These are phyloP conservation scores for Otolemur crassicaudatus DNA, from an alignment of 2,797 vertebrate genomes.

Conservation along the genomic window DNA sequence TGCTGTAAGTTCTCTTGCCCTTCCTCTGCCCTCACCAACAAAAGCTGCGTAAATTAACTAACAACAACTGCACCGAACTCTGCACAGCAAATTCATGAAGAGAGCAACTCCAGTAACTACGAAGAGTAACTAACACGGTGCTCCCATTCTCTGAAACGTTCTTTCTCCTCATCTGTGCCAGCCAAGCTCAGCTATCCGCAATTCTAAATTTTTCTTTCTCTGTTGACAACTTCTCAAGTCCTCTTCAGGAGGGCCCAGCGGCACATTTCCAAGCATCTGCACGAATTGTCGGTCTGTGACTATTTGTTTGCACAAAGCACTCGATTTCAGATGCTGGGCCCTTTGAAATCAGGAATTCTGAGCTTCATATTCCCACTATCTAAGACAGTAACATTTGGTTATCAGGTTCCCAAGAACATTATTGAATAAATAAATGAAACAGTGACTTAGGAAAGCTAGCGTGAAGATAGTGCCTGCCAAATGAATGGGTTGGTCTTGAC, in stretches of 20 bases:
- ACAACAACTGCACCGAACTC: neutral
- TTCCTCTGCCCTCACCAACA: neutral
- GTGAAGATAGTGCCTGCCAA: neutral
- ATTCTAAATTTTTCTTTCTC: neutral
- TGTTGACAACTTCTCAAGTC: neutral
- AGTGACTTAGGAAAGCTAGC: neutral
- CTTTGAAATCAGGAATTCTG: neutral
- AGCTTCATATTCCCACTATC: neutral
- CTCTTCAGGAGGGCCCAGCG: neutral
- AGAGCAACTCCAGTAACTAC: neutral
- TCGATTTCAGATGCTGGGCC: neutral
- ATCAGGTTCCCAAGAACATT: neutral
- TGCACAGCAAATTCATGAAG: neutral
- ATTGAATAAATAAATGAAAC: neutral
- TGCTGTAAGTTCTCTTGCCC: neutral
- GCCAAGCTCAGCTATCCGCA: neutral
- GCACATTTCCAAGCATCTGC: neutral
- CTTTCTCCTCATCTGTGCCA: constrained; percentile 19
- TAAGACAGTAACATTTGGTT: neutral
- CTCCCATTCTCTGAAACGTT: neutral
- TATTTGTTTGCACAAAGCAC: neutral
- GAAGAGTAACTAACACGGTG: neutral
- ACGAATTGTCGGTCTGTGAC: neutral
- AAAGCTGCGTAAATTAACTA: neutral
- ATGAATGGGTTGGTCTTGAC: neutral